Conservation (phyloP, 2,888 invertebrate species). For the Campaea margaritaria region DNA sequence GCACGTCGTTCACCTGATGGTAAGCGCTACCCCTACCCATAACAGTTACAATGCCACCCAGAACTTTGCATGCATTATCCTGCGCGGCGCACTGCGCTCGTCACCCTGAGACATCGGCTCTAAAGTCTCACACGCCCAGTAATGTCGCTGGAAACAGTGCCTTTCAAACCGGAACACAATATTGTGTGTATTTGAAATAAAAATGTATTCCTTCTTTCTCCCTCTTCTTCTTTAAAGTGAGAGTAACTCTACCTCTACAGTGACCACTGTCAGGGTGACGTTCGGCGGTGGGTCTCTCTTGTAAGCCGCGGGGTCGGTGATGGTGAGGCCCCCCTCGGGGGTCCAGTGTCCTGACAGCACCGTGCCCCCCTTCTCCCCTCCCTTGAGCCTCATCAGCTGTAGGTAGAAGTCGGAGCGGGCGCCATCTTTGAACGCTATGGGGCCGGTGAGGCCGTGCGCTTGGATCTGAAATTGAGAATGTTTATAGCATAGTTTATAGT, state of each 20-base stretch:
- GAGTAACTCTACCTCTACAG: conserved; percentile 88
- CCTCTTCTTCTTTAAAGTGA: no score
- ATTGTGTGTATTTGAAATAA: not conserved
- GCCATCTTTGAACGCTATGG: conserved; percentile 94
- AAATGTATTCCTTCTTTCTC: no score
- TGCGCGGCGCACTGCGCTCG: no score
- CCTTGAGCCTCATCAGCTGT: conserved; percentile 92
- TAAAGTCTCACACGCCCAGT: no score
- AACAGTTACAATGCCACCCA: no score
- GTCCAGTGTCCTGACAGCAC: conserved; percentile 94
- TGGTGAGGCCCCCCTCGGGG: conserved; percentile 89
- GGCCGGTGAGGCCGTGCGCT: conserved; percentile 94
- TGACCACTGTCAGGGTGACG: conserved; percentile 95
- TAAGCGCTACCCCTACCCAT: no score
- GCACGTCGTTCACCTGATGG: no score
- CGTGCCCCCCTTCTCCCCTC: conserved; percentile 86
- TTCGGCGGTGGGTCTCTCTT: conserved; percentile 93
- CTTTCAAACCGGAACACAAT: no score
- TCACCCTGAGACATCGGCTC: no score
- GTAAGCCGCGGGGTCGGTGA: conserved; percentile 94
- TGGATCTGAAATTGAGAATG: conserved; percentile 85
- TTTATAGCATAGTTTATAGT: no score
- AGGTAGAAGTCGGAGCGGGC: conserved; percentile 93
- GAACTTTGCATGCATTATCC: no score
- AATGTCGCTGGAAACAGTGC: no score